Evolutionary conservation across 2,113 vertebrate genomes (phyloP).

Genomic region (Rhinopomastus cyanomelas): DNA sequence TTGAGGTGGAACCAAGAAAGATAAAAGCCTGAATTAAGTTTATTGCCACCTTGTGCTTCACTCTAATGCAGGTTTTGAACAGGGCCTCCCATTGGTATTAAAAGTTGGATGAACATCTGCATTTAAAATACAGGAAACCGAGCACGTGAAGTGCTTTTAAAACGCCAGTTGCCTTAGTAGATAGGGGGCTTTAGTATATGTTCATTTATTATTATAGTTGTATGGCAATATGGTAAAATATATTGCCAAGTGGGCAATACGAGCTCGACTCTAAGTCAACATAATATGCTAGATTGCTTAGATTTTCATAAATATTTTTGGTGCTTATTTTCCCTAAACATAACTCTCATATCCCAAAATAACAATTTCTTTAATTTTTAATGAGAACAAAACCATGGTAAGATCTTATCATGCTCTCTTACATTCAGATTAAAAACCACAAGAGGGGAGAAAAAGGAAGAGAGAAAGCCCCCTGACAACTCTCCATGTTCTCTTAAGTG

Average conservation of each 20-base stretch:
- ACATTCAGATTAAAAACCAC: constrained; percentile 63
- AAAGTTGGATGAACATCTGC: constrained; percentile 73
- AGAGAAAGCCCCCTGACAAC: constrained; percentile 19
- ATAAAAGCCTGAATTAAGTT: constrained; percentile 71
- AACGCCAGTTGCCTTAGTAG: constrained; percentile 40
- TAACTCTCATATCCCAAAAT: constrained; percentile 67
- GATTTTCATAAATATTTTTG: constrained; percentile 72
- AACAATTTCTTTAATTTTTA: constrained; percentile 72
- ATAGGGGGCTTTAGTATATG: constrained; percentile 6
- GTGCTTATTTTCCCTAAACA: constrained; percentile 63
- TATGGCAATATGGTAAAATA: constrained; percentile 58
- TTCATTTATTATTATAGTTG: constrained; percentile 59
- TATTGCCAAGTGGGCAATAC: constrained; percentile 68
- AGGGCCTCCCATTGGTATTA: constrained; percentile 63
- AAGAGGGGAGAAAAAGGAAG: constrained; percentile 34
- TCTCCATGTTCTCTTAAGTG: constrained; percentile 40
- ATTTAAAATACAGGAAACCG: constrained; percentile 65
- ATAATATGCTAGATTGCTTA: constrained; percentile 59
- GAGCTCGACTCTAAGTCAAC: constrained; percentile 63
- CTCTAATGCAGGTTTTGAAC: constrained; percentile 68
- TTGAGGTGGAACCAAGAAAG: constrained; percentile 74
- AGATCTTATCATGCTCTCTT: constrained; percentile 58
- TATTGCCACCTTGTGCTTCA: constrained; percentile 69
- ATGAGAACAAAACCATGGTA: constrained; percentile 67
- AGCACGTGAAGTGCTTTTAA: constrained; percentile 57